Percentiles rank a stretch among this genome's conserved stretches.
These are phyloP conservation scores for Semicossyphus pulcher DNA, from an alignment of 2,113 vertebrate genomes.

Conservation along the genomic window DNA sequence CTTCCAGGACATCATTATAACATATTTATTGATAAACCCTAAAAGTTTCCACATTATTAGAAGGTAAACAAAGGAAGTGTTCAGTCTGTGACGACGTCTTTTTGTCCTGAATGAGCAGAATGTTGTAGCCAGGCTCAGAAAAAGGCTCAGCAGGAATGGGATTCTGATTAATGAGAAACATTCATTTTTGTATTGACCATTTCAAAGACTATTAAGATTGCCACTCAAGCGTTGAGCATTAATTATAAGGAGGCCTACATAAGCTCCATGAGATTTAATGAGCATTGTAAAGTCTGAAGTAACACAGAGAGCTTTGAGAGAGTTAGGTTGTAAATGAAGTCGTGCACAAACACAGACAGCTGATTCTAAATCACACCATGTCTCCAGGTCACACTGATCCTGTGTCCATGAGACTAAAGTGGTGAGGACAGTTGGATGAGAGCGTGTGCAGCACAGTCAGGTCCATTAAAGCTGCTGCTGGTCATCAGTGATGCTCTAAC, in stretches of 20 bases:
- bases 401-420: too few relatives aligned
- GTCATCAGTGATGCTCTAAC: too few relatives aligned
- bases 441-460: too few relatives aligned
- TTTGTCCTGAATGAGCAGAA: slow-evolving; percentile 26
- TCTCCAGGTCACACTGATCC: too few relatives aligned
- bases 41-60: slow-evolving; percentile 8
- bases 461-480: too few relatives aligned
- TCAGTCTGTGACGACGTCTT: slow-evolving; percentile 18
- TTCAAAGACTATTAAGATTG: slow-evolving; percentile 83
- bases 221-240: slow-evolving; percentile 80
- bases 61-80: slow-evolving; percentile 19
- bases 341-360: slow-evolving; percentile 64
- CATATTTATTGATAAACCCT: not conserved
- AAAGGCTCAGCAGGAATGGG: slow-evolving; percentile 55
- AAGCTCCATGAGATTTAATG: slow-evolving; percentile 83
- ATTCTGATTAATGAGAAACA: slow-evolving; percentile 81
- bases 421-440: too few relatives aligned
- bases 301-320: slow-evolving; percentile 52
- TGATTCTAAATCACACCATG: too few relatives aligned
- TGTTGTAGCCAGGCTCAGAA: slow-evolving; percentile 26
- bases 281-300: slow-evolving; percentile 69
- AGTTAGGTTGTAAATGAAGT: slow-evolving; percentile 62
- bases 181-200: slow-evolving; percentile 80
- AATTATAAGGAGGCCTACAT: slow-evolving; percentile 79
- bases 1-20: slow-evolving; percentile 8